phyloP scores from a whole-genome alignment of 2,888 invertebrate genomes.

The Himalopsyche kuldschensis region DNA sequence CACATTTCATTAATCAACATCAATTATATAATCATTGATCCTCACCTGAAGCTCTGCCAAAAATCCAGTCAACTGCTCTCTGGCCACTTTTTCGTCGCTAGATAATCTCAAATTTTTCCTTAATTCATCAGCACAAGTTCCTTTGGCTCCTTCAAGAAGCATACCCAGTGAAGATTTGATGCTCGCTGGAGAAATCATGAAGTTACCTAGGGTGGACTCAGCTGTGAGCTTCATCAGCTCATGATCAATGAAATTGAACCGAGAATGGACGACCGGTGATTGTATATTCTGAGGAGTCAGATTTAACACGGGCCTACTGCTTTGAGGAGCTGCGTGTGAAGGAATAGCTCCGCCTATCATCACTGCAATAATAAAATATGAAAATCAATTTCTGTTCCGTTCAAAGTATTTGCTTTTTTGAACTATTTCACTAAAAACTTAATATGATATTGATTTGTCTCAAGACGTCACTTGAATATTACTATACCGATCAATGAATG shows the following conservation, averaged over 20 bases:
- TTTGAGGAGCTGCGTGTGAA: not conserved
- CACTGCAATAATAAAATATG: no score
- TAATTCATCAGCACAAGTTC: constrained; percentile 62
- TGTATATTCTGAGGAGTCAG: not conserved
- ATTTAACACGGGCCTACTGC: not conserved
- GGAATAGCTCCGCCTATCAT: no score
- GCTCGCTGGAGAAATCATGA: constrained; percentile 69
- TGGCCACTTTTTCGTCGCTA: constrained; percentile 46
- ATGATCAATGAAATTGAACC: constrained; percentile 60
- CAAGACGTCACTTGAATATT: no score
- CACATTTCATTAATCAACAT: no score
- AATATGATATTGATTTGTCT: no score
- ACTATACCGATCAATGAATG: no score
- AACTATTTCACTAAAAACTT: no score
- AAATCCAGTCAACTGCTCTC: constrained; percentile 49
- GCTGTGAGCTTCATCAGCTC: constrained; percentile 56
- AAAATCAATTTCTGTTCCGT: no score
- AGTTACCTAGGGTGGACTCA: constrained; percentile 55
- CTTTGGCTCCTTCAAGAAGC: constrained; percentile 65
- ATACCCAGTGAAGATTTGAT: constrained; percentile 65
- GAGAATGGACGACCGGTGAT: constrained; percentile 36
- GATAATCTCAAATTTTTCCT: constrained; percentile 60
- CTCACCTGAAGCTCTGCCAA: constrained; percentile 48
- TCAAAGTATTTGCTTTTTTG: no score
- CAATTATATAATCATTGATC: not conserved